Percentiles rank a stretch among this genome's conserved stretches.
These are phyloP conservation scores for Agrochola lychnidis DNA, from an alignment of 2,888 invertebrate species.

Conservation along the genomic window DNA sequence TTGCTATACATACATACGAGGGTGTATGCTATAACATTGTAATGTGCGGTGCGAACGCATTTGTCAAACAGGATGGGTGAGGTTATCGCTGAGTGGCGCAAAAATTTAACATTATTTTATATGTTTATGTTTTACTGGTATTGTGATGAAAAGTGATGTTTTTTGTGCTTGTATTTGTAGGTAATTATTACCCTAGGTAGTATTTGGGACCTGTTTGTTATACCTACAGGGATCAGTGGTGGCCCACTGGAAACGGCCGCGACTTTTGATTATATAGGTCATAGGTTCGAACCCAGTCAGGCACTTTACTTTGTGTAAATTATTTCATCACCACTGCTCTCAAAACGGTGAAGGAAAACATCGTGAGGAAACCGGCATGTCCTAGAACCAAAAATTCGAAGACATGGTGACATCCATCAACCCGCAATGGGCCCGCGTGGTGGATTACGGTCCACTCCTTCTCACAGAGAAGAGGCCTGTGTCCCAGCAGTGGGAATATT, in stretches of 20 bases:
- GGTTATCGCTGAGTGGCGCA: slow-evolving; percentile 43
- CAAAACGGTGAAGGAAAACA: background rate
- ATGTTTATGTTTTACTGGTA: slow-evolving; percentile 16
- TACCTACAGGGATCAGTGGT: background rate
- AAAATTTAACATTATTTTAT: slow-evolving; percentile 40
- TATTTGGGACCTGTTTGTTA: background rate
- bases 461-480: too few relatives aligned
- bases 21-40: slow-evolving; percentile 37
- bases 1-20: slow-evolving; percentile 28
- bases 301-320: too few relatives aligned
- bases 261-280: background rate
- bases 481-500: too few relatives aligned
- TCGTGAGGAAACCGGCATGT: background rate
- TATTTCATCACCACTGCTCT: background rate
- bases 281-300: background rate
- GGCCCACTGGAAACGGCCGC: background rate
- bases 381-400: background rate
- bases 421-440: too few relatives aligned
- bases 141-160: background rate
- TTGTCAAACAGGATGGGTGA: slow-evolving; percentile 54
- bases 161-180: background rate
- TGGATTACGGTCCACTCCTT: too few relatives aligned
- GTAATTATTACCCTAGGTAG: background rate
- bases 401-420: too few relatives aligned
- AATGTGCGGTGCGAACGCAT: slow-evolving; percentile 58